phyloP scores from a whole-genome alignment of 2,113 vertebrate genomes.

The Thinocorus orbignyianus region DNA sequence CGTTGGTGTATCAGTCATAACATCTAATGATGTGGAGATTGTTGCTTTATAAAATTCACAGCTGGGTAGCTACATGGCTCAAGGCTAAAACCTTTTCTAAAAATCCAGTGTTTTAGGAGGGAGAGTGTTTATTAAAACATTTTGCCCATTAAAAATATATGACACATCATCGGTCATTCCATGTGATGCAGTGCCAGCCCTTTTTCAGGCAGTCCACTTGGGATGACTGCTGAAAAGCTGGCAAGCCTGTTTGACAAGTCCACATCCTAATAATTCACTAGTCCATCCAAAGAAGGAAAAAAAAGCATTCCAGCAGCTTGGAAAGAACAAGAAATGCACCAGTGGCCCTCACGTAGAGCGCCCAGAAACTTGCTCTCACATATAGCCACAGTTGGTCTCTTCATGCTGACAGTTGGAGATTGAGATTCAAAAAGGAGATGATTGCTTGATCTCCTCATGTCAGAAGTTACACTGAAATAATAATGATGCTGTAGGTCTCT shows the following conservation, averaged over 20 bases:
- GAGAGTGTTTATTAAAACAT: slow-evolving; percentile 82
- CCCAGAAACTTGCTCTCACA: slow-evolving; percentile 37
- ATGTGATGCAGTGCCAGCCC: slow-evolving; percentile 78
- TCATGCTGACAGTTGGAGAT: slow-evolving; percentile 32
- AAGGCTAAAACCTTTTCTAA: slow-evolving; percentile 80
- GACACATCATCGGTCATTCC: slow-evolving; percentile 77
- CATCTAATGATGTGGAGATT: slow-evolving; percentile 81
- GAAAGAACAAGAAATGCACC: slow-evolving; percentile 65
- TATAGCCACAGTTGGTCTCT: slow-evolving; percentile 25
- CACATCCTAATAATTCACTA: slow-evolving; percentile 56
- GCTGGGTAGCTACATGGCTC: slow-evolving; percentile 84
- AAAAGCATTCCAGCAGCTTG: slow-evolving; percentile 61
- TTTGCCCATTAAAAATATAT: slow-evolving; percentile 84
- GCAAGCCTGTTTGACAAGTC: slow-evolving; percentile 64
- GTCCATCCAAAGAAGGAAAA: slow-evolving; percentile 53
- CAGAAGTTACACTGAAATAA: slow-evolving; percentile 69
- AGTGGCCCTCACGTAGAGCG: background rate
- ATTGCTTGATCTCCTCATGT: slow-evolving; percentile 63
- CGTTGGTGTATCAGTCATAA: slow-evolving; percentile 71
- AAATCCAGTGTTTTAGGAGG: slow-evolving; percentile 76
- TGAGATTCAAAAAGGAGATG: slow-evolving; percentile 32
- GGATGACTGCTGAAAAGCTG: slow-evolving; percentile 71
- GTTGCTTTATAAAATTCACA: slow-evolving; percentile 83
- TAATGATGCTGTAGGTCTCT: slow-evolving; percentile 36
- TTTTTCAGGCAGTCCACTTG: slow-evolving; percentile 67